These are phyloP conservation scores for Pangasius sanitwongsei DNA, from an alignment of 2,797 vertebrate genomes.

Conservation along the genomic window DNA sequence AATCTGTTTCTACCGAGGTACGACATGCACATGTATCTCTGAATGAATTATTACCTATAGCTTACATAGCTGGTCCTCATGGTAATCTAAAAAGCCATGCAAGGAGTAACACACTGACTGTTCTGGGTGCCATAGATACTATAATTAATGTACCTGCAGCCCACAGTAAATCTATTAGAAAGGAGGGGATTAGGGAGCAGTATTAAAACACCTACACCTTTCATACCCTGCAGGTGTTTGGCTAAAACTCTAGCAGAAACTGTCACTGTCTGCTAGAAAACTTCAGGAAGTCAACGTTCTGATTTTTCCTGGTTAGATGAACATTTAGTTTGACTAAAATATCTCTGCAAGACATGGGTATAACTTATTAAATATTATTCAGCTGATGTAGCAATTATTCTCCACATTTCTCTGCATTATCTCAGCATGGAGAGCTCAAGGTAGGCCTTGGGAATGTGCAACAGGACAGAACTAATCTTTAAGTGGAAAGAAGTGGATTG, in stretches of 20 bases:
- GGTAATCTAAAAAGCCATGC: conserved; percentile 66
- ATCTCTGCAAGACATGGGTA: conserved; percentile 45
- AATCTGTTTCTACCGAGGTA: conserved; percentile 57
- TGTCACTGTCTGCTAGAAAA: not conserved
- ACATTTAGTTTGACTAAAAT: conserved; percentile 33
- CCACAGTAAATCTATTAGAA: conserved; percentile 74
- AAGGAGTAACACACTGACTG: conserved; percentile 70
- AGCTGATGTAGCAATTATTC: conserved; percentile 35
- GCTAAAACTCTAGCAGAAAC: conserved; percentile 24
- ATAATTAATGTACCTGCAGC: conserved; percentile 74
- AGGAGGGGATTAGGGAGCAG: conserved; percentile 69
- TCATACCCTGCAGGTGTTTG: conserved; percentile 53
- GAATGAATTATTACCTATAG: conserved; percentile 66
- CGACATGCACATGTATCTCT: conserved; percentile 65
- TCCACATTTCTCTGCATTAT: conserved; percentile 43
- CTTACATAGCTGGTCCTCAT: conserved; percentile 69
- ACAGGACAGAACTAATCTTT: conserved; percentile 64
- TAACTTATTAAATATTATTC: conserved; percentile 65
- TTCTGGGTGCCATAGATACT: conserved; percentile 71
- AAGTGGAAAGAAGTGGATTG: conserved; percentile 56
- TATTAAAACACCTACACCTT: conserved; percentile 60
- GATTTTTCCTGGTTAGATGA: conserved; percentile 23
- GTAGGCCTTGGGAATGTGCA: conserved; percentile 51
- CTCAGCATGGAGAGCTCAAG: conserved; percentile 56
- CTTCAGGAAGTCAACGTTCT: not conserved